Evolutionary conservation across 2,113 vertebrate species (phyloP).

Genomic region (Percina caprodes): DNA sequence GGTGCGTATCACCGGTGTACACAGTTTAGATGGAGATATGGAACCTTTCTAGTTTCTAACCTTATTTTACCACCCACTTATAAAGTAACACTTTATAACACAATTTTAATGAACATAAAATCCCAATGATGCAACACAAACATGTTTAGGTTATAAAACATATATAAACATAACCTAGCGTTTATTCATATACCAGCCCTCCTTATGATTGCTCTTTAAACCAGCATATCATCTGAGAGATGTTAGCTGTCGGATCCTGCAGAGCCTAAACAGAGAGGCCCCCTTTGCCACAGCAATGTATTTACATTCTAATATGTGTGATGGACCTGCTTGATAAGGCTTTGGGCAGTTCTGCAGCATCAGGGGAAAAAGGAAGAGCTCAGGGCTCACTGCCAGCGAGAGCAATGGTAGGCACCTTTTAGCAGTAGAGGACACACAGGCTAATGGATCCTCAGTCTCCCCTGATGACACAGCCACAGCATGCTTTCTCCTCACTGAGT

Average conservation of each 20-base stretch:
- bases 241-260: constrained; percentile 32
- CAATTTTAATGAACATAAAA: constrained; percentile 12
- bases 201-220: constrained; percentile 35
- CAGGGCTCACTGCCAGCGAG: constrained; percentile 62
- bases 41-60: background rate
- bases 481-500: constrained; percentile 37
- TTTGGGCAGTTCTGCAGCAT: constrained; percentile 58
- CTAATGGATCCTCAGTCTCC: constrained; percentile 63
- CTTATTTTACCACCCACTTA: background rate
- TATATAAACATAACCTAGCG: constrained; percentile 21
- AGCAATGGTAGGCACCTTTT: constrained; percentile 47
- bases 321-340: constrained; percentile 70
- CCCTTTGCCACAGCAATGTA: constrained; percentile 37
- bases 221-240: constrained; percentile 39
- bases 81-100: background rate
- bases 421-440: constrained; percentile 41
- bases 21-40: background rate
- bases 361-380: constrained; percentile 40
- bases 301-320: constrained; percentile 74
- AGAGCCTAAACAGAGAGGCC: constrained; percentile 33
- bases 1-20: background rate
- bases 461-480: constrained; percentile 26
- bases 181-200: constrained; percentile 15
- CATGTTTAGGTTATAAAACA: background rate
- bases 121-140: background rate